phyloP scores from a whole-genome alignment of 2,797 vertebrate species.

The Enteromius afrohamiltoni region DNA sequence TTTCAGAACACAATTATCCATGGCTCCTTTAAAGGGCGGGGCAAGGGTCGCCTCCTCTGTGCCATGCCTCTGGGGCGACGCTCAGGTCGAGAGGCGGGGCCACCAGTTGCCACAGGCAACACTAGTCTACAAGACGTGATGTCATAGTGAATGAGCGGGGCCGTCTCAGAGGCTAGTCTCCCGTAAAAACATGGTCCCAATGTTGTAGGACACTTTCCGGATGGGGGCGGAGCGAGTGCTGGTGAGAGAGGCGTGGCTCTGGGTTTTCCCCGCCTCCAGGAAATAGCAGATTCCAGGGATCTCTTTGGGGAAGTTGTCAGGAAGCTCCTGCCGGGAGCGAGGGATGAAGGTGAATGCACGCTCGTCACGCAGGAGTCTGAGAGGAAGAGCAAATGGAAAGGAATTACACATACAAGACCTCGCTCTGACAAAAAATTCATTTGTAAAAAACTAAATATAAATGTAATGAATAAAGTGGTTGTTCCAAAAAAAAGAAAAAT shows the following conservation, averaged over 20 bases:
- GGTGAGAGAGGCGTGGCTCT: constrained; percentile 82
- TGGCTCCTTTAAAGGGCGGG: constrained; percentile 42
- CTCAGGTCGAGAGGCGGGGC: constrained; percentile 38
- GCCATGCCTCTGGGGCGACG: constrained; percentile 21
- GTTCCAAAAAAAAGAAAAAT: background rate
- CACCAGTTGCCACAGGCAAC: constrained; percentile 47
- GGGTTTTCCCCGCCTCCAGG: constrained; percentile 90
- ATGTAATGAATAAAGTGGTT: background rate
- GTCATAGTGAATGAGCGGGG: constrained; percentile 18
- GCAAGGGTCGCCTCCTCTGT: background rate
- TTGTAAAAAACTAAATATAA: background rate
- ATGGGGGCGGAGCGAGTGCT: constrained; percentile 87
- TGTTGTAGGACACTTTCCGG: constrained; percentile 97
- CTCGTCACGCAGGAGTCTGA: constrained; percentile 93
- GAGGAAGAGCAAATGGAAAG: background rate
- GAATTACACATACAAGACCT: background rate
- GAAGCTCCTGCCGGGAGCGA: constrained; percentile 95
- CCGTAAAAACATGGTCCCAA: constrained; percentile 99
- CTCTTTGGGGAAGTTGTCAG: constrained; percentile 98
- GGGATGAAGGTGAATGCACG: constrained; percentile 92
- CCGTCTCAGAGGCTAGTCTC: constrained; percentile 95
- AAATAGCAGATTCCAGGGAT: constrained; percentile 98
- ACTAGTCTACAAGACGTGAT: constrained; percentile 47
- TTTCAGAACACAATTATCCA: constrained; percentile 49
- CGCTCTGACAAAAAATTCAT: background rate